A percentile compares a stretch with the other conserved stretches of the same genome.
Evolutionary conservation across 2,888 invertebrate species (phyloP).

Genomic region (Kryphioiulus occultus): DNA sequence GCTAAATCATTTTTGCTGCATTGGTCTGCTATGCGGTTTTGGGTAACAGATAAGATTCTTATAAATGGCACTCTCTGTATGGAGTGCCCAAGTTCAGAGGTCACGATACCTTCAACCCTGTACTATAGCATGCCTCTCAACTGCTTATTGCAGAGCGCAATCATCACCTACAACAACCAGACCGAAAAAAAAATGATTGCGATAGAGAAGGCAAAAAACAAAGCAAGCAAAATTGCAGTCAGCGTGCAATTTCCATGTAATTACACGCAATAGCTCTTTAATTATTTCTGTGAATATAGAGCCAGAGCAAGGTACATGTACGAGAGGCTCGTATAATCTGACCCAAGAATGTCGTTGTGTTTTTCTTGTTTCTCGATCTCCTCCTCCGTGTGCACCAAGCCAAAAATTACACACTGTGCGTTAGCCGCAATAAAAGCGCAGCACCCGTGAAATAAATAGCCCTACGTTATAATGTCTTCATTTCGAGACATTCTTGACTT

Average conservation of each 20-base stretch:
- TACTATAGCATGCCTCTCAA: neutral
- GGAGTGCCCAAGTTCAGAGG: neutral
- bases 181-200: neutral
- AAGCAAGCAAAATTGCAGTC: neutral
- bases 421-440: neutral
- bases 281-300: conserved; percentile 5
- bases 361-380: neutral
- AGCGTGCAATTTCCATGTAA: neutral
- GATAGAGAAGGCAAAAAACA: neutral
- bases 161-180: neutral
- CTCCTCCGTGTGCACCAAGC: neutral
- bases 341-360: neutral
- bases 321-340: no score
- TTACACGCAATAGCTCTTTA: neutral
- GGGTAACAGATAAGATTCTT: no score
- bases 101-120: neutral
- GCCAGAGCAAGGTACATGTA: neutral
- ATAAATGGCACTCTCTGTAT: no score
- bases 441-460: conserved; percentile 5
- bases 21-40: no score
- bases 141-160: neutral
- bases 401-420: neutral
- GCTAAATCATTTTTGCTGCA: no score
- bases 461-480: neutral
- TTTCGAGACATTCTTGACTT: conserved; percentile 5